Evolutionary conservation across 53 echinoderm and acorn worm species (phyloP), one percentile per base, ranked within the genome.

Genomic region (Mesocentrotus franciscanus): DNA sequence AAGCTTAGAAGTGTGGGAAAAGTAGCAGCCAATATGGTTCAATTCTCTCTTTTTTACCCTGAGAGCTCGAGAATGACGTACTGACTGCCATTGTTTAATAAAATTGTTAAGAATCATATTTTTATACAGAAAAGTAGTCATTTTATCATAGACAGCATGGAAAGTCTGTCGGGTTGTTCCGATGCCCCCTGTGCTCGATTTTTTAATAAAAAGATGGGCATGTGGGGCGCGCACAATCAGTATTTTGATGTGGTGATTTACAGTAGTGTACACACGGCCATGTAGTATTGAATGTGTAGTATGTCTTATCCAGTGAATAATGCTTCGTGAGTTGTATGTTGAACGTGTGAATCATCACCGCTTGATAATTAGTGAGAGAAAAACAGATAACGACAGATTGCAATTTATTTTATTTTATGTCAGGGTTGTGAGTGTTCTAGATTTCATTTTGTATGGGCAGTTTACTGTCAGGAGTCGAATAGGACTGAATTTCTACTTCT

Each of bases 91-190:
- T 34, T 92, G 75, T 75, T 49, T 13, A 49, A 70, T 92, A 71
- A 92, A 71, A 39, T 68, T 92, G 76, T 70, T 61, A 68, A 92
- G 92, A 92, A 92, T 92, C 24, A 92, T 92, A 92, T 92, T 92
- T 92, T 92, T 92, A 92, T 92, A 92, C 92, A 92, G 70, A 92
- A 92, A 92, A 92, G 92, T 71, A 49, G 75, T 74, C 70, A 70
- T 92, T 92, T 92, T 74, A 92, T 92, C 42, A 22, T 12, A 92
- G 72, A 27, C 70, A 56, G 92, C 92, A 55, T 29, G n/a, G 42
- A 90, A 30, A 92, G 14, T 49, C 70, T 27, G 75, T 92, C 57
- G 4, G 92, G 61, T 92, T 72, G 71, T 74, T 10, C 9, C 42
- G 20, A 75, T 74, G 74, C 49, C 56, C 75, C 32, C 42, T 17